Evolutionary conservation across 2,888 invertebrate genomes (phyloP).

Genomic region (Chrysolina haemoptera): DNA sequence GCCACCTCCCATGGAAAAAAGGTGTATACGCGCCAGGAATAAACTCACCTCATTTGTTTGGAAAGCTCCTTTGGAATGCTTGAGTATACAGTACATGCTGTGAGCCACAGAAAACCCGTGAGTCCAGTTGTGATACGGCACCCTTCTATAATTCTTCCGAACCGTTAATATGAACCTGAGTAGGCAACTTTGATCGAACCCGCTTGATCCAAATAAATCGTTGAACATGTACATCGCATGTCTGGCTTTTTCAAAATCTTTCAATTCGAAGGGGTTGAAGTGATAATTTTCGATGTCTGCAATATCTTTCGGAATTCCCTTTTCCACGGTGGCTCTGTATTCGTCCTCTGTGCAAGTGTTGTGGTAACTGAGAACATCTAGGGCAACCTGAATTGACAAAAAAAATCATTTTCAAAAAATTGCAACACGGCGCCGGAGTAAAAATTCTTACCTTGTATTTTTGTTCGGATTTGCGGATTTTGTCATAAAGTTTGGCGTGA

Average conservation of each 20-base stretch:
- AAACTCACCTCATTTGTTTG: constrained; percentile 75
- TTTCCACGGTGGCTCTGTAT: constrained; percentile 61
- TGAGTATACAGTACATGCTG: constrained; percentile 84
- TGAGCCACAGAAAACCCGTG: constrained; percentile 92
- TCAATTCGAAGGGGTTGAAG: constrained; percentile 81
- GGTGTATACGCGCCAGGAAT: no score
- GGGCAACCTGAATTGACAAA: constrained; percentile 38
- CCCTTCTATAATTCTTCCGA: constrained; percentile 86
- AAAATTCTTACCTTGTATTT: constrained; percentile 77
- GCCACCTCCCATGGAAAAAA: no score
- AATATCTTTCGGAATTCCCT: constrained; percentile 59
- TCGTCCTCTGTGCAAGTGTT: constrained; percentile 85
- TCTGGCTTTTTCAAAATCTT: constrained; percentile 81
- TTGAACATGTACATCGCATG: constrained; percentile 83
- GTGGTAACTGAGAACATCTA: constrained; percentile 87
- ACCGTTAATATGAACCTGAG: constrained; percentile 85
- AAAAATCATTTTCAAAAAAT: not conserved
- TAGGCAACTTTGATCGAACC: constrained; percentile 80
- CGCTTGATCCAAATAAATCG: constrained; percentile 76
- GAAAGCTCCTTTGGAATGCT: constrained; percentile 72
- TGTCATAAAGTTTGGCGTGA: constrained; percentile 88
- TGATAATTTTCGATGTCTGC: constrained; percentile 75
- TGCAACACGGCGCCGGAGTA: no score
- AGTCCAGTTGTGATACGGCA: constrained; percentile 91
- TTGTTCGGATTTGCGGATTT: constrained; percentile 86